phyloP scores from a whole-genome alignment of 2,888 invertebrate species.

The Trissoscelio sp. region DNA sequence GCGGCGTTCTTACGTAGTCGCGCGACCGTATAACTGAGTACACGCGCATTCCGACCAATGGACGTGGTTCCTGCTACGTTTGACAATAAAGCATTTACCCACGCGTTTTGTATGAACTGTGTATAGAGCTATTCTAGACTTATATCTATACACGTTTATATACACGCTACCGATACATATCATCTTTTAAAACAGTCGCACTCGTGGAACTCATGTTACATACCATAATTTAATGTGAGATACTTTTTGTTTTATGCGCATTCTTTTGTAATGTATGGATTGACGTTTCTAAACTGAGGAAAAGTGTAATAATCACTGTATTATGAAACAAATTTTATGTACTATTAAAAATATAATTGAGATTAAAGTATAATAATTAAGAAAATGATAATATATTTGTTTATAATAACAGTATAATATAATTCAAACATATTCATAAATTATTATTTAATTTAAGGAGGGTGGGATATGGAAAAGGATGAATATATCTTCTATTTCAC shows the following conservation, averaged over 20 bases:
- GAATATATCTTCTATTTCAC: too few species aligned
- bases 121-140: slow-evolving; percentile 71
- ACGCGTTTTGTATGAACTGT: slow-evolving; percentile 74
- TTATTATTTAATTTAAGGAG: too few species aligned
- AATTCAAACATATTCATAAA: too few species aligned
- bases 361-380: too few species aligned
- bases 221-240: slow-evolving; percentile 56
- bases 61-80: slow-evolving; percentile 66
- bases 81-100: slow-evolving; percentile 80
- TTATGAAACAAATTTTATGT: too few species aligned
- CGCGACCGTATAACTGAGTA: slow-evolving; percentile 64
- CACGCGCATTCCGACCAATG: slow-evolving; percentile 69
- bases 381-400: too few species aligned
- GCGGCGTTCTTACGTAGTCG: slow-evolving; percentile 66
- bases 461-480: too few species aligned
- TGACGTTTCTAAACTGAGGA: too few species aligned
- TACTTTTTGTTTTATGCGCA: slow-evolving; percentile 23
- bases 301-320: too few species aligned
- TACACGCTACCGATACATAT: slow-evolving; percentile 69
- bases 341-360: too few species aligned
- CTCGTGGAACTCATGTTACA: slow-evolving; percentile 51
- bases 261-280: too few species aligned
- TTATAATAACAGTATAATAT: too few species aligned
- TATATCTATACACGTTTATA: slow-evolving; percentile 72
- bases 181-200: slow-evolving; percentile 44